Percentiles rank a stretch among this genome's conserved stretches.
Evolutionary conservation across 2,888 invertebrate species (phyloP).

Genomic region (Geophilus truncorum): DNA sequence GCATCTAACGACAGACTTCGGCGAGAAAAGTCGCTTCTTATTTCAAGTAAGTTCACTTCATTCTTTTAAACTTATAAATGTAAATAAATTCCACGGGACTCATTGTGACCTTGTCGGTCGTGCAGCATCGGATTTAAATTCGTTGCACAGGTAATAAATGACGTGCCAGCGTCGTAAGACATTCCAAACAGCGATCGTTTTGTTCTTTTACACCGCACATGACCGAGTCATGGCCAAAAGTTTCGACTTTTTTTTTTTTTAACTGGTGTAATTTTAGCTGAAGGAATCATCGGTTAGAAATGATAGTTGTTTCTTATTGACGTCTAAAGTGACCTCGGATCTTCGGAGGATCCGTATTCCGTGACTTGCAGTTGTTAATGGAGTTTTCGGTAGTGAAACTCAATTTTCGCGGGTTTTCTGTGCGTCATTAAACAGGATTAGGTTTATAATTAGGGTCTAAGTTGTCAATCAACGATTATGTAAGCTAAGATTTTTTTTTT

Average conservation of each 20-base stretch:
- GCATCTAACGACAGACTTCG: background rate
- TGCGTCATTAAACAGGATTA: background rate
- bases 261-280: too few relatives aligned
- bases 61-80: background rate
- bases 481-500: background rate
- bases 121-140: background rate
- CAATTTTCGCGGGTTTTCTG: background rate
- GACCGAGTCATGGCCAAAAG: background rate
- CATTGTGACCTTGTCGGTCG: background rate
- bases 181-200: background rate
- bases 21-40: background rate
- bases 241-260: background rate
- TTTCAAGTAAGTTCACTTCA: background rate
- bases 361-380: background rate
- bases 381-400: background rate
- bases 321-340: background rate
- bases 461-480: background rate
- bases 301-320: background rate
- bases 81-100: background rate
- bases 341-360: background rate
- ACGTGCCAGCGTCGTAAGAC: background rate
- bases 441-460: background rate
- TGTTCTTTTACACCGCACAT: background rate
- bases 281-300: background rate
- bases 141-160: background rate